Evolutionary conservation across 2,888 invertebrate species (phyloP).

Genomic region (Euplexia lucipara): DNA sequence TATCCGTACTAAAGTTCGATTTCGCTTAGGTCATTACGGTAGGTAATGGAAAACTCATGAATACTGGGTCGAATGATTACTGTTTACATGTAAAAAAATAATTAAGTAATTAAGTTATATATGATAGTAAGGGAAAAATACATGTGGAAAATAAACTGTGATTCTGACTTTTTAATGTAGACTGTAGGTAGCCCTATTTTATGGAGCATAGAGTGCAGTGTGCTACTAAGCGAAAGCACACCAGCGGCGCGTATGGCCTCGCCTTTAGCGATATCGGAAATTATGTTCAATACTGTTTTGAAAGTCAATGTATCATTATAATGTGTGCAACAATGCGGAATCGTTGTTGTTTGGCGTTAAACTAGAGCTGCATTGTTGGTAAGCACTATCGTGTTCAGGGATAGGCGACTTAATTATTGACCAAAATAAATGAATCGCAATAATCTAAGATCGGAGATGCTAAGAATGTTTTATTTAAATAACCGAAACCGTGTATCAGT

Average conservation of each 20-base stretch:
- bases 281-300: slow-evolving; percentile 52
- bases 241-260: slow-evolving; percentile 64
- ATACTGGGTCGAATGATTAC: slow-evolving; percentile 86
- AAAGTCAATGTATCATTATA: slow-evolving; percentile 40
- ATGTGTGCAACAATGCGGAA: slow-evolving; percentile 38
- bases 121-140: slow-evolving; percentile 83
- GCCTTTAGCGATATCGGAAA: slow-evolving; percentile 64
- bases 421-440: slow-evolving; percentile 32
- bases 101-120: slow-evolving; percentile 78
- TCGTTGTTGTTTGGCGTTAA: slow-evolving; percentile 36
- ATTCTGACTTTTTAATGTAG: slow-evolving; percentile 90
- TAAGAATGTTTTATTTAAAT: slow-evolving; percentile 32
- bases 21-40: slow-evolving; percentile 87
- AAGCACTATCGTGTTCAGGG: slow-evolving; percentile 37
- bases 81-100: slow-evolving; percentile 83
- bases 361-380: slow-evolving; percentile 48
- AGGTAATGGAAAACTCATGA: slow-evolving; percentile 86
- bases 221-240: slow-evolving; percentile 64
- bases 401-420: slow-evolving; percentile 32
- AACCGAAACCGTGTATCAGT: slow-evolving; percentile 31
- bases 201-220: slow-evolving; percentile 79
- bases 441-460: slow-evolving; percentile 32
- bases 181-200: slow-evolving; percentile 84
- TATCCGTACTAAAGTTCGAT: slow-evolving; percentile 87
- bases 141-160: slow-evolving; percentile 91